These are phyloP conservation scores for Sebastes dallii DNA, from an alignment of 2,797 vertebrate genomes.

Conservation along the genomic window DNA sequence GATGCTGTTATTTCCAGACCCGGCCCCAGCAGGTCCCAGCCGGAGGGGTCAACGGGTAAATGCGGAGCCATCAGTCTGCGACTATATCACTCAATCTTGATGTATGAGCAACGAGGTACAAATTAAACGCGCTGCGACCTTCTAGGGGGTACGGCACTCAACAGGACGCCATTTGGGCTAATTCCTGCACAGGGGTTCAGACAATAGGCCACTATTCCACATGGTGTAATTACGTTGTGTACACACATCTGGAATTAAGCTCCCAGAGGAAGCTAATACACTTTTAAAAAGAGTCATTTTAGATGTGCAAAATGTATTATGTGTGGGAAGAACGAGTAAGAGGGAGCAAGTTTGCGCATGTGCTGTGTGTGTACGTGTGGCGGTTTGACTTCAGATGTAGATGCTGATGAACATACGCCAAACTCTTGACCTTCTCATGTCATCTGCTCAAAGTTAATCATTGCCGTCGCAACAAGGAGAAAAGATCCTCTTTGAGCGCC, in stretches of 20 bases:
- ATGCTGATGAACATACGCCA: constrained; percentile 29
- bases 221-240: constrained; percentile 83
- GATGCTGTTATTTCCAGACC: constrained; percentile 82
- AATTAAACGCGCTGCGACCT: constrained; percentile 82
- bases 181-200: constrained; percentile 78
- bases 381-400: constrained; percentile 35
- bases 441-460: constrained; percentile 59
- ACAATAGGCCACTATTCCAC: constrained; percentile 85
- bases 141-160: constrained; percentile 78
- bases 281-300: constrained; percentile 57
- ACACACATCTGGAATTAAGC: constrained; percentile 85
- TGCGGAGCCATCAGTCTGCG: constrained; percentile 79
- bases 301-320: constrained; percentile 63
- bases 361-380: background rate
- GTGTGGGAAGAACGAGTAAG: constrained; percentile 64
- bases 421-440: constrained; percentile 43
- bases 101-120: constrained; percentile 86
- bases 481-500: constrained; percentile 34
- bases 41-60: constrained; percentile 81
- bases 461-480: constrained; percentile 33
- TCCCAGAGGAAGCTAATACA: constrained; percentile 76
- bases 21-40: constrained; percentile 72
- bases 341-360: constrained; percentile 7
- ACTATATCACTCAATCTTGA: constrained; percentile 87
- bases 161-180: constrained; percentile 82